A percentile compares a stretch with the other conserved stretches of the same genome.
phyloP scores from a whole-genome alignment of 2,113 vertebrate species.

The Campylomormyrus numenius region DNA sequence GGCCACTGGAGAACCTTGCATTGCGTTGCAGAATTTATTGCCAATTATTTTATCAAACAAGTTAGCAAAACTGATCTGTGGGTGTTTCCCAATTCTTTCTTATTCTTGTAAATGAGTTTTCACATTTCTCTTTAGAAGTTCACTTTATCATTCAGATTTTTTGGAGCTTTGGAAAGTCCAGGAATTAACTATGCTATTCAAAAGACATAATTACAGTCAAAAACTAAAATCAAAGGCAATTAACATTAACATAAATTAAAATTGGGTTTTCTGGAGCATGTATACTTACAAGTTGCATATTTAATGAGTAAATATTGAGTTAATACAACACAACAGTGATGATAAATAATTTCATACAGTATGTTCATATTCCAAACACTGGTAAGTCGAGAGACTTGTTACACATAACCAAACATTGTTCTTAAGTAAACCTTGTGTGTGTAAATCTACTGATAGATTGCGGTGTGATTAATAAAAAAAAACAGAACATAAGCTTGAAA shows the following conservation, averaged over 20 bases:
- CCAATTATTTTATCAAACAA: constrained; percentile 72
- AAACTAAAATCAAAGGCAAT: background rate
- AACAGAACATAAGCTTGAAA: background rate
- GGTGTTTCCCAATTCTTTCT: background rate
- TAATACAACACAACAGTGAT: background rate
- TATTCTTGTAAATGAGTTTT: background rate
- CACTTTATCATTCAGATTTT: background rate
- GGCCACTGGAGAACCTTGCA: constrained; percentile 71
- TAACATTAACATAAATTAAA: background rate
- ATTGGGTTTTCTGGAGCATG: background rate
- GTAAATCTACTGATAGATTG: background rate
- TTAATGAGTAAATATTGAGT: background rate
- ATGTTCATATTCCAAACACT: background rate
- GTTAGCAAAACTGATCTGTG: background rate
- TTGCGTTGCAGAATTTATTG: constrained; percentile 72
- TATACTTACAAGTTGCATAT: background rate
- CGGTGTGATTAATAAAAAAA: background rate
- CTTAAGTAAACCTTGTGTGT: background rate
- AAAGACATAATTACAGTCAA: background rate
- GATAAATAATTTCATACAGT: background rate
- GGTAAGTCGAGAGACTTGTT: background rate
- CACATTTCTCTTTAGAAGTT: background rate
- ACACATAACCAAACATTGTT: background rate
- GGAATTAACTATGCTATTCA: background rate
- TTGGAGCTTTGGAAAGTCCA: background rate